Conservation (phyloP, 2,797 vertebrate genomes). For the Anniella stebbinsi region DNA sequence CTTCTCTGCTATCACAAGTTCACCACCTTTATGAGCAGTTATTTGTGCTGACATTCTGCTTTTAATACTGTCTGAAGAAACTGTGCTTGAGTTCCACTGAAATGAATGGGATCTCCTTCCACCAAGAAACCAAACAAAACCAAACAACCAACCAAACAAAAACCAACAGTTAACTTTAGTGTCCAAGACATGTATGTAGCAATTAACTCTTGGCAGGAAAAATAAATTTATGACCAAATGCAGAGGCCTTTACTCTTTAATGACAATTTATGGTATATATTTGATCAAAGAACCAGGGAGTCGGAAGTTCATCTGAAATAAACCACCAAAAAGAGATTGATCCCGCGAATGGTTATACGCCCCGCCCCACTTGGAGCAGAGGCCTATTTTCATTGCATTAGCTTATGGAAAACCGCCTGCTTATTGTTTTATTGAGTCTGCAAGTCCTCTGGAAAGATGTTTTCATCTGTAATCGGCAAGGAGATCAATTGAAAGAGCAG, state of each 20-base stretch:
- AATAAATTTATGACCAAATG: neutral
- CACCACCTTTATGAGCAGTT: neutral
- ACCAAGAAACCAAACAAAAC: too few relatives aligned
- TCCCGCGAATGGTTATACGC: slow-evolving; percentile 17
- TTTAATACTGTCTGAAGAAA: neutral
- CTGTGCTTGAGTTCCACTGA: too few relatives aligned
- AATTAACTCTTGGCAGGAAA: neutral
- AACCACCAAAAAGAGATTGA: neutral
- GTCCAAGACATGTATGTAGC: neutral
- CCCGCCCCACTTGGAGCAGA: neutral
- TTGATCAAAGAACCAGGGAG: neutral
- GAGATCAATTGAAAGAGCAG: slow-evolving; percentile 46
- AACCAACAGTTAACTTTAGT: neutral
- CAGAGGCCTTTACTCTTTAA: slow-evolving; percentile 1
- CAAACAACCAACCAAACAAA: neutral
- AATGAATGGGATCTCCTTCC: neutral
- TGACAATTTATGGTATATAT: neutral
- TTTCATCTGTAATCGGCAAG: slow-evolving; percentile 29
- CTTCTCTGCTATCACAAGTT: neutral
- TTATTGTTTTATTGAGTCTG: slow-evolving; percentile 36
- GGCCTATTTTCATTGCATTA: slow-evolving; percentile 37
- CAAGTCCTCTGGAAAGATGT: slow-evolving; percentile 21
- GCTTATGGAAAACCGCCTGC: slow-evolving; percentile 32
- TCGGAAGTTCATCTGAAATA: rapidly evolving
- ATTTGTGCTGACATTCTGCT: neutral